Evolutionary conservation across 2,888 invertebrate species (phyloP), one percentile per base, ranked within the genome.

Genomic region (Synanthedon formicaeformis): DNA sequence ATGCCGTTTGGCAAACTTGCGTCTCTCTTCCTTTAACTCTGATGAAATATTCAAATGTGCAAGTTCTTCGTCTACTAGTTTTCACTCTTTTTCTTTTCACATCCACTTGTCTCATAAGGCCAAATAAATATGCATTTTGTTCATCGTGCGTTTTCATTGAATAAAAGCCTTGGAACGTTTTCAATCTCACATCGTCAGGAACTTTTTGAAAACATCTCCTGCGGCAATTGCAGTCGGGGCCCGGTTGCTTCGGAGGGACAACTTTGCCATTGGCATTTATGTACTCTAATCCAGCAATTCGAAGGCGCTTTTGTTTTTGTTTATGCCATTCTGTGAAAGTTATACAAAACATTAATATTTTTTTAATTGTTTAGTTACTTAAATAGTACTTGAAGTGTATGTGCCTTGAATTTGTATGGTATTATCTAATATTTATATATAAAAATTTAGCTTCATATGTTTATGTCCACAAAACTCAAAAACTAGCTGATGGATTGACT

Each of bases 41-140:
- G 5, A 89, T 75, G 61, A 88, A 89, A 65, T 89, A 89, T 71
- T 89, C 89, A 67, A 89, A 89, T 14, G 89, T 89, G 58, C 89
- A 89, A 40, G 89, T 89, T 54, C 89, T 73, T 48, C 89, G 70
- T 55, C 87, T 89, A 60, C 88, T 89, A 12, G 81, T 76, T 65
- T 89, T 87, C 1, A 88, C 88, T 66, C 89, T 78, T 75, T 89
- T 89, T 67, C 89, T 75, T 66, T 89, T 88, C 0, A 89, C 88
- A 66, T 89, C 89, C 5, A 89, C 88, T 67, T 89, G 89, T 57
- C 89, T 78, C 84, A 89, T 89, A 2, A 89, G 76, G 16, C 89
- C 89, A 73, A 88, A 89, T 58, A 89, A 75, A 67, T 89, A 89
- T 34, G 89, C 89, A 74, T 89, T 89, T 69, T 89, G 89, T 69